A percentile compares a stretch with the other conserved stretches of the same genome.
These are phyloP conservation scores for Urocyon cinereoargenteus DNA, from an alignment of 2,797 vertebrate species.

Conservation along the genomic window DNA sequence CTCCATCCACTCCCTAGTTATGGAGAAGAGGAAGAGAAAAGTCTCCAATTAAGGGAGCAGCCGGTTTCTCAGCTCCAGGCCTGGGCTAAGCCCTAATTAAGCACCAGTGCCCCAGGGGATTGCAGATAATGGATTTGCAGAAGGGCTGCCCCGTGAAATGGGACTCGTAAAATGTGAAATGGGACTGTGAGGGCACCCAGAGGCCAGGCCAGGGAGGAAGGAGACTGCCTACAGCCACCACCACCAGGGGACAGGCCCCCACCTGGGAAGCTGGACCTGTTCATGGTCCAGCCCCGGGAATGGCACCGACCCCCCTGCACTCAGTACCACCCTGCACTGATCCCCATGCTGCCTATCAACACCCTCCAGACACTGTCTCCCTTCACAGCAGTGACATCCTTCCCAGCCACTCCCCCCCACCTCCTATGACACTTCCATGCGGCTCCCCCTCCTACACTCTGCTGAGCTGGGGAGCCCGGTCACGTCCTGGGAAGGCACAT, in stretches of 20 bases:
- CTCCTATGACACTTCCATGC: not conserved
- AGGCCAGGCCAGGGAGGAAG: not conserved
- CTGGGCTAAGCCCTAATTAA: slow-evolving; percentile 48
- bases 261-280: not conserved
- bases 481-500: not conserved
- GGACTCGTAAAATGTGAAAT: not conserved
- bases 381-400: not conserved
- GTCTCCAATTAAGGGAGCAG: slow-evolving; percentile 25
- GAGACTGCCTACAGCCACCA: not conserved
- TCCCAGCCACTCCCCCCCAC: too few relatives aligned
- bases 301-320: not conserved
- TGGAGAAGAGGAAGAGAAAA: not conserved
- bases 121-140: not conserved
- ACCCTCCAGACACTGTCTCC: not conserved
- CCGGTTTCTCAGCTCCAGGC: not conserved
- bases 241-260: not conserved
- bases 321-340: not conserved
- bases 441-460: not conserved
- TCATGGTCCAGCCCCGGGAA: not conserved
- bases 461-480: not conserved
- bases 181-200: not conserved
- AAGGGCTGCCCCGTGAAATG: not conserved
- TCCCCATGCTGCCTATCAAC: not conserved
- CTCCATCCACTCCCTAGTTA: slow-evolving; percentile 25
- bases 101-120: not conserved